phyloP scores from a whole-genome alignment of 1,140 invertebrate species.

The Drosophila takahashii region DNA sequence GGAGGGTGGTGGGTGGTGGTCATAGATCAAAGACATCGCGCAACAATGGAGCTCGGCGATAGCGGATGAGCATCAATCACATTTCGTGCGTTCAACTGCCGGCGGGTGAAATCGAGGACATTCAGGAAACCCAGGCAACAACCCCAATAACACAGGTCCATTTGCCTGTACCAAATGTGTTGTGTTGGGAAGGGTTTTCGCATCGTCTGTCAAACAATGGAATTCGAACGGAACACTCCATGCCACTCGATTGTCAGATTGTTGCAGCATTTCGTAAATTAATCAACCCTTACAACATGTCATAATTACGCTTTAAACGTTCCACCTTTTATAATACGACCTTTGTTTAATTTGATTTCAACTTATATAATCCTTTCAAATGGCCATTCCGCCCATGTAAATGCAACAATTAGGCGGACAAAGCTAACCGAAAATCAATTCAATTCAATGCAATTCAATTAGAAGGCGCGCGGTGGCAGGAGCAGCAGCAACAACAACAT shows the following conservation, averaged over 20 bases:
- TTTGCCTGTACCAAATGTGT: background rate
- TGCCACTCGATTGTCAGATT: slow-evolving; percentile 53
- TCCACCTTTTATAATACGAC: slow-evolving; percentile 5
- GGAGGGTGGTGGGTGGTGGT: slow-evolving; percentile 7
- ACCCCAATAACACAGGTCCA: slow-evolving; percentile 28
- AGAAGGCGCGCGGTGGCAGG: slow-evolving; percentile 31
- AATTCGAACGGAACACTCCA: slow-evolving; percentile 13
- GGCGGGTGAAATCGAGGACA: slow-evolving; percentile 1
- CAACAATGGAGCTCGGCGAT: slow-evolving; percentile 18
- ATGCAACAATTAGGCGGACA: slow-evolving; percentile 48
- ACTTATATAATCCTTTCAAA: slow-evolving; percentile 27
- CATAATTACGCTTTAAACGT: slow-evolving; percentile 74
- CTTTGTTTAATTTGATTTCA: slow-evolving; percentile 26
- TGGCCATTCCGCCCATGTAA: slow-evolving; percentile 10
- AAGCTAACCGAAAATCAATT: slow-evolving; percentile 68
- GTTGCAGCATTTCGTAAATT: slow-evolving; percentile 65
- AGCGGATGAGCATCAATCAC: slow-evolving; percentile 53
- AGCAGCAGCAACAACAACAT: slow-evolving; percentile 32
- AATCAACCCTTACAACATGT: slow-evolving; percentile 69
- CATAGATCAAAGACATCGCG: slow-evolving; percentile 49
- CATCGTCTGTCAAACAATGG: slow-evolving; percentile 18
- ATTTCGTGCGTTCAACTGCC: slow-evolving; percentile 28
- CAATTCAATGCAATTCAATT: slow-evolving; percentile 71
- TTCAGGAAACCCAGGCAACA: slow-evolving; percentile 20
- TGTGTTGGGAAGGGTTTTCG: slow-evolving; percentile 3